phyloP scores from a whole-genome alignment of 2,113 vertebrate genomes.

The mouse (Mus musculus) region GRCm39 chr2:48160001-48160500 shows the following conservation, averaged over 20 bases:
- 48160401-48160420: background rate
- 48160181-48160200: background rate
- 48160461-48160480: background rate
- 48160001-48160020: background rate
- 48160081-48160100: background rate
- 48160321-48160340: background rate
- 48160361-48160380: background rate
- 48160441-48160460: background rate
- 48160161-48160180: background rate
- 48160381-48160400: background rate
- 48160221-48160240: background rate
- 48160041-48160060: background rate
- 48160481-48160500: background rate
- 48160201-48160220: background rate
- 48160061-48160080: background rate
- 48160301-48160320: background rate
- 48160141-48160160: background rate
- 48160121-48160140: background rate
- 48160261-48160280: background rate
- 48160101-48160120: constrained; percentile 16
- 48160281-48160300: background rate
- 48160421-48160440: background rate
- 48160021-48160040: background rate
- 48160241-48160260: background rate
- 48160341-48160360: background rate